Percentiles rank a stretch among this genome's conserved stretches.
Evolutionary conservation across 2,797 vertebrate genomes (phyloP).

Genomic region (Vultur gryphus): DNA sequence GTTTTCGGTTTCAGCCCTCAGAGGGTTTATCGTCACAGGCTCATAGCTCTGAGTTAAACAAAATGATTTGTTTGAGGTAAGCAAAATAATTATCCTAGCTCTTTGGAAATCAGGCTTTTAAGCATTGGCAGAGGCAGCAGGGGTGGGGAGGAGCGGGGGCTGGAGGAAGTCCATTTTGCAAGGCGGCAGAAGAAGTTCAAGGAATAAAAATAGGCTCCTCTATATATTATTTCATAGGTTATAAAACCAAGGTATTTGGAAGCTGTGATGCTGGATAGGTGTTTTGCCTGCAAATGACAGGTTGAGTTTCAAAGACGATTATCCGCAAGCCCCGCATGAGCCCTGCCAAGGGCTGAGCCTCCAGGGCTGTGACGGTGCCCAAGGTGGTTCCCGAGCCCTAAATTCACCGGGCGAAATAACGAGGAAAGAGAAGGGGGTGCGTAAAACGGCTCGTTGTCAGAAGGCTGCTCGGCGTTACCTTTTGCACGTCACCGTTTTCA

Average conservation of each 20-base stretch:
- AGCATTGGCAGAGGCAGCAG: not conserved
- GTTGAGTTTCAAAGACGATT: not conserved
- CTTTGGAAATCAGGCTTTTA: not conserved
- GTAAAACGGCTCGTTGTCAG: accelerated
- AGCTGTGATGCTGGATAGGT: not conserved
- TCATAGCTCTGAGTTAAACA: not conserved
- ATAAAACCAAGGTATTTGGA: not conserved
- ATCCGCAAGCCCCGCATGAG: not conserved
- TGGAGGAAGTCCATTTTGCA: not conserved
- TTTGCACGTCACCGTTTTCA: accelerated
- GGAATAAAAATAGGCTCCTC: not conserved
- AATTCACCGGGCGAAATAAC: accelerated
- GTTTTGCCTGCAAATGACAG: not conserved
- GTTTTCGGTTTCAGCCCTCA: not conserved
- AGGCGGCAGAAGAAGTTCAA: not conserved
- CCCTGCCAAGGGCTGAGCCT: not conserved
- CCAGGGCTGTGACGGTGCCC: accelerated
- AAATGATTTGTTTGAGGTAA: not conserved
- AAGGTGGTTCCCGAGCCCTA: not conserved
- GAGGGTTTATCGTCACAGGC: not conserved
- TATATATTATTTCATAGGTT: not conserved
- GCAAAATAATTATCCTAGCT: not conserved
- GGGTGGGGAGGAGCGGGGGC: not conserved
- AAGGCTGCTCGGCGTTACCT: not conserved
- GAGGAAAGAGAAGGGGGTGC: not conserved